Evolutionary conservation across 2,797 vertebrate genomes (phyloP), one percentile per base, ranked within the genome.

Genomic region (Xenopus petersii): DNA sequence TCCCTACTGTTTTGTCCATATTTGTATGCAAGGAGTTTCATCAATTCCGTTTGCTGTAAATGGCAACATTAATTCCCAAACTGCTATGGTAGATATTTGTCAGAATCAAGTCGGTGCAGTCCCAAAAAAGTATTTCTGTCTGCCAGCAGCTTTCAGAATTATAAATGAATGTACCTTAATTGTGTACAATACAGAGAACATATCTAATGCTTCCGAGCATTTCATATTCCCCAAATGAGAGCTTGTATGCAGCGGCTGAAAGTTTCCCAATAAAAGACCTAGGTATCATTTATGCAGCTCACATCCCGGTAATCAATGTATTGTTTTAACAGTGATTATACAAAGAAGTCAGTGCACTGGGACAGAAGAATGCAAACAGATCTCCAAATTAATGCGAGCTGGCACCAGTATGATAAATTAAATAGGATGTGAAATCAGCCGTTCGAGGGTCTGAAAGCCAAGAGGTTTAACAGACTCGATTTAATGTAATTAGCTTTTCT

Each of bases 401-500:
- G 75, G 70, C 75, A 77, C 64, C 65, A 62, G 48, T 67, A 77
- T 77, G 75, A 77, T 77, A 77, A 73, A 77, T 77, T 68, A 73
- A 69, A 77, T 73, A 73, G 75, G 64, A 77, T 73, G 70, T 77
- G 70, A 77, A 77, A 73, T 77, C 59, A 73, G 64, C 64, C 70
- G 24, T 77, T 73, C 63, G 71, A 77, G 70, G 70, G 70, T 68
- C 60, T 77, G 49, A 73, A 51, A 77, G 70, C 59, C 75, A 73
- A 72, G 75, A 72, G 69, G 75, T 77, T 72, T 58, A 72, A 62
- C 75, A 16, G 62, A 76, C 47, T 77, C 60, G 36, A 73, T 77
- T 73, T 77, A 77, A 77, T 77, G 65, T 73, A 77, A 77, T 77
- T 77, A 77, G 75, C 75, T 77, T 73, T 77, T 77, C 64, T 77